These are phyloP conservation scores for Aphelocoma californica DNA, from an alignment of 2,797 vertebrate species.

Conservation along the genomic window DNA sequence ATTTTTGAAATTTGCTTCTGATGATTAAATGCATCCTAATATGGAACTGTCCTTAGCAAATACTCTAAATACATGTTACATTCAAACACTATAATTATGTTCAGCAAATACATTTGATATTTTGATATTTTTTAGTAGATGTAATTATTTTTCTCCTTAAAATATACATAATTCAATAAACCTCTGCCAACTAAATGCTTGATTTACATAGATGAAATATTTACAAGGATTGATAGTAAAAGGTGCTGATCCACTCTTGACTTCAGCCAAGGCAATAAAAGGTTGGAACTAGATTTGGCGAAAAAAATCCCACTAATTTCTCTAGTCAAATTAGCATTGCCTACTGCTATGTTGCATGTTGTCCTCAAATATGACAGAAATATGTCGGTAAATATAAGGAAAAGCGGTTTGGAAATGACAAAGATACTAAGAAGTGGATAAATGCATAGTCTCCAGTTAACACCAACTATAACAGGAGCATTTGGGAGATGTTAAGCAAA, in stretches of 20 bases:
- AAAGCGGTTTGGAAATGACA: neutral
- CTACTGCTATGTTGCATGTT: neutral
- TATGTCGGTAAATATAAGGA: neutral
- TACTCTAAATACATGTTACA: neutral
- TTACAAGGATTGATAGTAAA: neutral
- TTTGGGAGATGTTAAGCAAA: slow-evolving; percentile 7
- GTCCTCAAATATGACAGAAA: neutral
- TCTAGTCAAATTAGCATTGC: neutral
- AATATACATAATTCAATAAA: neutral
- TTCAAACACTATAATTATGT: neutral
- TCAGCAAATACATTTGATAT: neutral
- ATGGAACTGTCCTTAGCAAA: neutral
- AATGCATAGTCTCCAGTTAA: neutral
- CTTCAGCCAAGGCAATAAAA: neutral
- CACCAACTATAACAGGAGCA: neutral
- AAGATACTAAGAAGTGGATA: neutral
- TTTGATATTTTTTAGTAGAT: neutral
- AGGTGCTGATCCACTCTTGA: neutral
- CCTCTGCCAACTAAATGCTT: neutral
- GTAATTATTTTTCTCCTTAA: slow-evolving; percentile 1
- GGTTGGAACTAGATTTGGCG: neutral
- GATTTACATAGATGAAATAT: neutral
- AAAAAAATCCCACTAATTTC: neutral
- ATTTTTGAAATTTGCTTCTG: neutral
- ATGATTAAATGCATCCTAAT: neutral